Evolutionary conservation across 2,113 vertebrate genomes (phyloP), one percentile per base, ranked within the genome.

Genomic region (Genyomyrus donnyi): DNA sequence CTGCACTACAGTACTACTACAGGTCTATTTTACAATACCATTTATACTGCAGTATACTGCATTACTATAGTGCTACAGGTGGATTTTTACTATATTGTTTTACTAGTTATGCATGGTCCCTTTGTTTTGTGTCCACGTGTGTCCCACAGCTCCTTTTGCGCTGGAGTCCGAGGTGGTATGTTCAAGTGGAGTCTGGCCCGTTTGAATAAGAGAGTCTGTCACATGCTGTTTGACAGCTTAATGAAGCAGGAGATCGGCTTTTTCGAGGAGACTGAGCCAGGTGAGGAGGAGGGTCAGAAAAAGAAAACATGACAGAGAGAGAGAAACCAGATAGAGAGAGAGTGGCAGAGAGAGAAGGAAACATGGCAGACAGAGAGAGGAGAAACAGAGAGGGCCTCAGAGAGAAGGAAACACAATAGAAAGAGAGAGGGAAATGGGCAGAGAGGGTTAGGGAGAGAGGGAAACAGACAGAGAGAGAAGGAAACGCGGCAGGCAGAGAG

Each of bases 201-300:
- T 85, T 93, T 96, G 74, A 96, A 96, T 93, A 93, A 91, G 90
- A 94, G 95, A 50, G 93, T 96, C 50, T 94, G 94, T 85, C 92
- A 93, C 62, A 88, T 95, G 91, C 91, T 96, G 56, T 96, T 96
- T 89, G 90, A 92, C 88, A 92, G 90, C 21, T 90, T 96, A 6
- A 89, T 96, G 91, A 92, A 92, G 91, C 96, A 96, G 92, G 96
- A 96, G 3, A 94, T 96, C 31, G 87, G 90, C 88, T 96, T 96
- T 91, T 96, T 96, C 90, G 94, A 95, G 0, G 92, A 94, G 80
- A 95, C 95, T 91, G 94, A 95, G 11, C 85, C 96, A 17, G 96
- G 95, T 96, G 70, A 94, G 91, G 85, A 35, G 10, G 15, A 7
- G 5, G 85, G 50, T 45, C 39, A 31, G 88, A 88, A n/a, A 19